Conservation (phyloP, 2,113 vertebrate species). For the Microcebus lehilahytsara region DNA sequence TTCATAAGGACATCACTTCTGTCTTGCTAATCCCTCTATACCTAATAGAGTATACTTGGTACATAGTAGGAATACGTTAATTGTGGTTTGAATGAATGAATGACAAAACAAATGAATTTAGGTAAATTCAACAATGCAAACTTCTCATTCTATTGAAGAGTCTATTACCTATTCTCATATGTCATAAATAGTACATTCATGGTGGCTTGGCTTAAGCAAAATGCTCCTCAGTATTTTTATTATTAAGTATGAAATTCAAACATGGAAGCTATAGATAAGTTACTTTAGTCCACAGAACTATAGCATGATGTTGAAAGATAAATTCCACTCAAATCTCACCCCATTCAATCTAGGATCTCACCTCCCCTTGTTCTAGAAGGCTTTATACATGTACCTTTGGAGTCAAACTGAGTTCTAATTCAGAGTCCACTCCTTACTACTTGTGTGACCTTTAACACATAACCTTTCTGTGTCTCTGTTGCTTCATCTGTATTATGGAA, state of each 20-base stretch:
- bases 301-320: background rate
- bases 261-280: background rate
- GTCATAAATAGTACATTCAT: background rate
- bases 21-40: background rate
- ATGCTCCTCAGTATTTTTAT: background rate
- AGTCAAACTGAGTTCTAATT: background rate
- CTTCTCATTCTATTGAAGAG: background rate
- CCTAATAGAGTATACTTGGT: background rate
- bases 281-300: background rate
- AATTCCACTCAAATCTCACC: background rate
- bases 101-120: background rate
- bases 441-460: background rate
- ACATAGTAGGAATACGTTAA: background rate
- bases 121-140: background rate
- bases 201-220: background rate
- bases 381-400: background rate
- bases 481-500: background rate
- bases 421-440: background rate
- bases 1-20: background rate
- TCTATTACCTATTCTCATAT: background rate
- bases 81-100: background rate
- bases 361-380: background rate
- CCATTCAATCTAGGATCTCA: background rate
- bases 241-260: background rate
- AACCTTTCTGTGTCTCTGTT: background rate